Percentiles rank a stretch among this genome's conserved stretches.
Conservation (phyloP, 2,888 invertebrate species). For the Perizoma flavofasciatum region DNA sequence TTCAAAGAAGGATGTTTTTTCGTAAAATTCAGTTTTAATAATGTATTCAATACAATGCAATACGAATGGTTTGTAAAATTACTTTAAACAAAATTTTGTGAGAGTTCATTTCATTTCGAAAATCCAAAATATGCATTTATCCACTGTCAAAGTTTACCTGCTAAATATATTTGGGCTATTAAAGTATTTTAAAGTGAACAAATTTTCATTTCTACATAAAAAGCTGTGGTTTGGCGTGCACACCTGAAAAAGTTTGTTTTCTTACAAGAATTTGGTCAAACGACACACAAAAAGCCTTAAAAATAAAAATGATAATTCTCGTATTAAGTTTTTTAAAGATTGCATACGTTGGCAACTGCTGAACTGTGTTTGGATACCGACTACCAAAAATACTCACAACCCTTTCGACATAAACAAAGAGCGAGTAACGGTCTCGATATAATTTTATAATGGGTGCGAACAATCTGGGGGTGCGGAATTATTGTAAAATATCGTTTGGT, state of each 20-base stretch:
- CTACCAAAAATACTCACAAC: slow-evolving; percentile 16
- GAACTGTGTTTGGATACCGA: slow-evolving; percentile 6
- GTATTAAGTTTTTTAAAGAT: slow-evolving; percentile 9
- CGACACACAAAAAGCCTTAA: slow-evolving; percentile 7
- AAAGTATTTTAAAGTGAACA: neutral
- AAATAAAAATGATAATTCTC: slow-evolving; percentile 8
- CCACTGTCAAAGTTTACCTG: slow-evolving; percentile 9
- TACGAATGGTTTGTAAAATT: neutral
- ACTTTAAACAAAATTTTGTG: too few species aligned
- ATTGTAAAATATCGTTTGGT: slow-evolving; percentile 27
- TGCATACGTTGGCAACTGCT: slow-evolving; percentile 6
- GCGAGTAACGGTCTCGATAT: slow-evolving; percentile 24
- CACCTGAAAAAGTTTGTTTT: slow-evolving; percentile 8
- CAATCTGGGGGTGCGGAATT: slow-evolving; percentile 31
- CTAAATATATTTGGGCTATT: slow-evolving; percentile 4
- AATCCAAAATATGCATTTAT: slow-evolving; percentile 1
- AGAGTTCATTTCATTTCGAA: neutral
- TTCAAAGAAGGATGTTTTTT: slow-evolving; percentile 1
- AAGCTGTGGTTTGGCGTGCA: too few species aligned
- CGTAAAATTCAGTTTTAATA: neutral
- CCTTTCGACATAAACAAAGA: slow-evolving; percentile 26
- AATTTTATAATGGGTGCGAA: slow-evolving; percentile 28
- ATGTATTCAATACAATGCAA: neutral
- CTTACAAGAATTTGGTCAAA: slow-evolving; percentile 17
- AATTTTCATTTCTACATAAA: too few species aligned